Evolutionary conservation across 2,797 vertebrate genomes (phyloP).

Genomic region (Botia almorhae): DNA sequence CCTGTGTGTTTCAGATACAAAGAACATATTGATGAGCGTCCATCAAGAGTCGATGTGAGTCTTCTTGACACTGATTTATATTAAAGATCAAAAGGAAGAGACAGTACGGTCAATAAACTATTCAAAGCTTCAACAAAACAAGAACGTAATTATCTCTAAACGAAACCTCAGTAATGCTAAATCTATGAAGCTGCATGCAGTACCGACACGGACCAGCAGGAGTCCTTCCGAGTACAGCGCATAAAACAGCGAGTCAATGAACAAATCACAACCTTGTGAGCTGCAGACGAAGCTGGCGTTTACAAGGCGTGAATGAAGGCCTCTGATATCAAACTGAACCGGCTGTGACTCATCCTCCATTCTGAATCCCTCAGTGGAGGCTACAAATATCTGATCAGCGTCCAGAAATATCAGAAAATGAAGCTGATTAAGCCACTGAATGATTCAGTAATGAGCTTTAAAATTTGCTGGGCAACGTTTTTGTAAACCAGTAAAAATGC

Average conservation of each 20-base stretch:
- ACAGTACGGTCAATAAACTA: slow-evolving; percentile 40
- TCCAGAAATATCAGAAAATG: slow-evolving; percentile 27
- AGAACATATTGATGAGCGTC: not conserved
- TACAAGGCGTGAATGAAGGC: slow-evolving; percentile 47
- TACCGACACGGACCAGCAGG: slow-evolving; percentile 58
- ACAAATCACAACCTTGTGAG: slow-evolving; percentile 44
- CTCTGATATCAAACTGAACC: slow-evolving; percentile 35
- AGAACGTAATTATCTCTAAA: slow-evolving; percentile 50
- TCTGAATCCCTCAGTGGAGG: slow-evolving; percentile 35
- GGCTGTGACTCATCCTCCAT: slow-evolving; percentile 37
- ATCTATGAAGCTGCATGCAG: slow-evolving; percentile 31
- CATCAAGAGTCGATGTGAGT: not conserved
- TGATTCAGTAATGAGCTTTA: slow-evolving; percentile 40
- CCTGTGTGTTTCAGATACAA: slow-evolving; percentile 8
- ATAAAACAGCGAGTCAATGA: slow-evolving; percentile 47
- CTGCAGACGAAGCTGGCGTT: slow-evolving; percentile 26
- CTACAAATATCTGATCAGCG: slow-evolving; percentile 19
- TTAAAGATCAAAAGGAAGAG: slow-evolving; percentile 11
- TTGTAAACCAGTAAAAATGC: slow-evolving; percentile 44
- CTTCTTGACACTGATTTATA: slow-evolving; percentile 35
- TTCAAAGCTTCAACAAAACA: slow-evolving; percentile 41
- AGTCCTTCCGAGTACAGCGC: slow-evolving; percentile 60
- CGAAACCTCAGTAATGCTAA: slow-evolving; percentile 21
- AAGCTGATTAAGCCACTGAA: slow-evolving; percentile 28
- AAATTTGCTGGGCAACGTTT: slow-evolving; percentile 27